phyloP scores from a whole-genome alignment of 2,113 vertebrate species.

The Oryzias melastigma region DNA sequence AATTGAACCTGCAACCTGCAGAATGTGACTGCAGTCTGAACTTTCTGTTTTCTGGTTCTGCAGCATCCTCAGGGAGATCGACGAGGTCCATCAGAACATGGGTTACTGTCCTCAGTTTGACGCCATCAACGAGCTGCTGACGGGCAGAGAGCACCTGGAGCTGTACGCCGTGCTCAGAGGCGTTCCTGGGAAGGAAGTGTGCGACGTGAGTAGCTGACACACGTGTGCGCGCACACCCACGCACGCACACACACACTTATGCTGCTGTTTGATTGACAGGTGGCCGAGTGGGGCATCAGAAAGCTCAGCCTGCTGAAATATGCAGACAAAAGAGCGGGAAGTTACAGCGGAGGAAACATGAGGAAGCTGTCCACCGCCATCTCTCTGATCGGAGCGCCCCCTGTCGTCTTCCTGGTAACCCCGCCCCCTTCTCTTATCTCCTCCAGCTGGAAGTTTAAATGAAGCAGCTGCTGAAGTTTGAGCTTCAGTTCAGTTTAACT shows the following conservation, averaged over 20 bases:
- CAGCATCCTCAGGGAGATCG: constrained; percentile 91
- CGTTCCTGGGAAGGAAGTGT: constrained; percentile 91
- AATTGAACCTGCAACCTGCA: no score
- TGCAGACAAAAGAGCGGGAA: constrained; percentile 88
- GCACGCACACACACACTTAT: neutral
- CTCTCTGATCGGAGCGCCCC: constrained; percentile 91
- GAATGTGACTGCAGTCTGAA: no score
- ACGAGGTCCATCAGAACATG: constrained; percentile 93
- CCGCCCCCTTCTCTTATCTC: neutral
- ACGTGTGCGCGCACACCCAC: no score
- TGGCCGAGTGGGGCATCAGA: constrained; percentile 95
- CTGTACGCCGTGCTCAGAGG: constrained; percentile 94
- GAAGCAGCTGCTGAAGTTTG: neutral
- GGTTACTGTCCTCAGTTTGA: constrained; percentile 99
- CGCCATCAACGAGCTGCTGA: constrained; percentile 93
- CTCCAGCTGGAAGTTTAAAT: neutral
- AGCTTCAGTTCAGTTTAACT: neutral
- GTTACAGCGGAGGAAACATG: constrained; percentile 95
- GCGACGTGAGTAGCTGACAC: constrained; percentile 81
- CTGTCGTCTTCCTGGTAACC: constrained; percentile 93
- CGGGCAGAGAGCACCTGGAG: constrained; percentile 94
- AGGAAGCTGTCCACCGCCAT: constrained; percentile 98
- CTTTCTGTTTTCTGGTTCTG: constrained; percentile 21
- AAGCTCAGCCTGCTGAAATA: constrained; percentile 93
- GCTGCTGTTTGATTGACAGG: constrained; percentile 55